Evolutionary conservation across 2,113 vertebrate species (phyloP), one percentile per base, ranked within the genome.

Genomic region (Ginglymostoma cirratum): DNA sequence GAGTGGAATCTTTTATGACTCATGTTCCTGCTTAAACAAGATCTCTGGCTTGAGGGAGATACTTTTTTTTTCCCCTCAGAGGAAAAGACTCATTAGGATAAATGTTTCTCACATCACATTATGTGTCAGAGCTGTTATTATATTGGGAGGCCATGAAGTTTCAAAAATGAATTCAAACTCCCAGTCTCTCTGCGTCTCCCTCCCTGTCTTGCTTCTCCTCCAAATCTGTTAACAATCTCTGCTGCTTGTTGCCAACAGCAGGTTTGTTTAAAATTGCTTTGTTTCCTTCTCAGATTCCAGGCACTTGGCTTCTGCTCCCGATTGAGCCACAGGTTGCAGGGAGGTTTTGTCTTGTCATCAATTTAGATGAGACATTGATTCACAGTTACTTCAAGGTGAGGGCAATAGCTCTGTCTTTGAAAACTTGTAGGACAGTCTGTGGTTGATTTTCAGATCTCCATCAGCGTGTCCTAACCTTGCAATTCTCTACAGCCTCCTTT

Each of bases 381-480:
- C 78, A 83, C 78, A 83, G 38, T 83, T 83, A n/a, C 38, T 83
- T 83, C n/a, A 42, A 83, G 78, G 78, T 83, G 78, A 83, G 78
- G 15, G 15, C 17, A 42, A 17, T 42, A 83, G n/a, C 17, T 83
- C n/a, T 21, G 78, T 17, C n/a, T 15, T n/a, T 80, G 78, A 38
- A 55, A n/a, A 10, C n/a, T 34, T n/a, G 17, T n/a, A 38, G 34
- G 76, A 80, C 14, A 80, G n/a, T 80, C n/a, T 38, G 76, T 76
- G 34, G n/a, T 38, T 14, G 78, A n/a, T 80, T 38, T 15, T 4
- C n/a, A 0, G 78, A 80, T 38, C n/a, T 80, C n/a, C n/a, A 80
- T 45, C 42, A 45, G 72, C 7, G 6, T 76, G 72, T 80, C 17
- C 4, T 27, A 72, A 72, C 27, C 24, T 72, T 72, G 34, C 78